phyloP scores from a whole-genome alignment of 2,888 invertebrate genomes.

The Hemicrepidius hirtus region DNA sequence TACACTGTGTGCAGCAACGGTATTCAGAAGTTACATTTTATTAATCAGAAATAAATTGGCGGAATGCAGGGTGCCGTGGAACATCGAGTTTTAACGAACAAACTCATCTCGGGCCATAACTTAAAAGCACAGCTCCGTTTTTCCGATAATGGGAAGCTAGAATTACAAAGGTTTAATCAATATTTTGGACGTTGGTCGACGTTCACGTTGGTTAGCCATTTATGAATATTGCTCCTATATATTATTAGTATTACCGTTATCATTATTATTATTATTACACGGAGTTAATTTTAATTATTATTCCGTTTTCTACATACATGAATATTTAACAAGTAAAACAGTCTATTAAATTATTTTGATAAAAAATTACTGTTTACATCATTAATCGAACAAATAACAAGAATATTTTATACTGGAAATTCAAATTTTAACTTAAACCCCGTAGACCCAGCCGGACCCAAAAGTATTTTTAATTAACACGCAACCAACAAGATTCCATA shows the following conservation, averaged over 20 bases:
- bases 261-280: not conserved
- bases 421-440: no score
- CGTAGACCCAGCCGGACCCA: no score
- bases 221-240: not conserved
- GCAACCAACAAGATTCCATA: no score
- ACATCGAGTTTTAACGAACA: conserved; percentile 22
- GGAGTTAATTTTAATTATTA: no score
- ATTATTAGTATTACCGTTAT: not conserved
- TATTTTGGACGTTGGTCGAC: conserved; percentile 13
- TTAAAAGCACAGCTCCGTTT: conserved; percentile 11
- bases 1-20: not conserved
- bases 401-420: no score
- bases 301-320: no score
- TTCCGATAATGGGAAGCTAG: conserved; percentile 16
- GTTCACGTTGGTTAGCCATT: conserved; percentile 2
- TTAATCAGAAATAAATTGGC: conserved; percentile 3
- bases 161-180: conserved; percentile 23
- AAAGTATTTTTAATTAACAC: no score
- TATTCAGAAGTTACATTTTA: conserved; percentile 1
- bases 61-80: not conserved
- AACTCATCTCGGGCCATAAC: conserved; percentile 10
- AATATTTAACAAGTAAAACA: no score
- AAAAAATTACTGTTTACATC: no score
- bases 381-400: no score
- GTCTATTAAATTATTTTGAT: no score